These are phyloP conservation scores for Ceratina australensis DNA, from an alignment of 1,140 invertebrate species.

Conservation along the genomic window DNA sequence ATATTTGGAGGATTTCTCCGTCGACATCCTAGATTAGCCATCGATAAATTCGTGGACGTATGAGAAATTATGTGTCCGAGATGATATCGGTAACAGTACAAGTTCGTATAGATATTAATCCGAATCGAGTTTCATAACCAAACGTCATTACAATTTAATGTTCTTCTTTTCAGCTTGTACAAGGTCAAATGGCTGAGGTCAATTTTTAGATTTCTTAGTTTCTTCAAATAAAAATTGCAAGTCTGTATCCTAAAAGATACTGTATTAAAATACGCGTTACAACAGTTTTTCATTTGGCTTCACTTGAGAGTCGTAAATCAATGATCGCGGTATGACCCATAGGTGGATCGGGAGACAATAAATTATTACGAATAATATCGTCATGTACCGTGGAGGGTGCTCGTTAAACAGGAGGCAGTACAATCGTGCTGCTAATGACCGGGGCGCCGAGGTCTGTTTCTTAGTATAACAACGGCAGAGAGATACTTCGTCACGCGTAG, in stretches of 20 bases:
- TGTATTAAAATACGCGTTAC: too few species aligned
- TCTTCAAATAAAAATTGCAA: too few species aligned
- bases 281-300: not conserved
- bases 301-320: not conserved
- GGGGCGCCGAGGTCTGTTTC: slow-evolving; percentile 49
- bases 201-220: too few species aligned
- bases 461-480: slow-evolving; percentile 46
- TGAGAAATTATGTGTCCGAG: not conserved
- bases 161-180: too few species aligned
- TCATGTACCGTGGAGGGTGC: slow-evolving; percentile 27
- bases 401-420: slow-evolving; percentile 59
- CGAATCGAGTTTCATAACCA: too few species aligned
- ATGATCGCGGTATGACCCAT: slow-evolving; percentile 10
- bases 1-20: not conserved
- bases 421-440: slow-evolving; percentile 53
- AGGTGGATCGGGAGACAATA: slow-evolving; percentile 38
- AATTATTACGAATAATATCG: slow-evolving; percentile 58
- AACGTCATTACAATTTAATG: too few species aligned
- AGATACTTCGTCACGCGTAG: slow-evolving; percentile 54
- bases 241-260: too few species aligned
- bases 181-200: too few species aligned
- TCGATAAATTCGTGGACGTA: not conserved
- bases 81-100: too few species aligned
- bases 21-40: not conserved
- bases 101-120: too few species aligned